phyloP scores from a whole-genome alignment of 1,140 invertebrate species.

The Dendrolimus kikuchii region DNA sequence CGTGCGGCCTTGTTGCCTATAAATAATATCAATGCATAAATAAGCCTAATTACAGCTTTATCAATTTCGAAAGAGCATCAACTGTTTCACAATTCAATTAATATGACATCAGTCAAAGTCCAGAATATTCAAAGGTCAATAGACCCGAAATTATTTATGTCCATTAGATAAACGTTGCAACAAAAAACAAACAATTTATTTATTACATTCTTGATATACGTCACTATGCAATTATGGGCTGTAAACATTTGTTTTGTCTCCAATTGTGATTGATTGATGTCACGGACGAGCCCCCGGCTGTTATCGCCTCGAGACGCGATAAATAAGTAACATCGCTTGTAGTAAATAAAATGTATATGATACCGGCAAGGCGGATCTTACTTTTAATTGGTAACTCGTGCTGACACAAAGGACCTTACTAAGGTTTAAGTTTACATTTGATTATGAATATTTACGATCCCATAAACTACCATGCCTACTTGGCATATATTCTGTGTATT shows the following conservation, averaged over 20 bases:
- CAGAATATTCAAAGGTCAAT: conserved; percentile 26
- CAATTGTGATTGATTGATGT: conserved; percentile 40
- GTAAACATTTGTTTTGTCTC: conserved; percentile 51
- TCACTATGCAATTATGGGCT: conserved; percentile 45
- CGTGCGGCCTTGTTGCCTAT: too few relatives aligned
- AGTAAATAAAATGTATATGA: conserved; percentile 15
- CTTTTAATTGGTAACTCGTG: conserved; percentile 1
- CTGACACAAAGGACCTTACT: conserved; percentile 1
- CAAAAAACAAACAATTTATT: conserved; percentile 28
- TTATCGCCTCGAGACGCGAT: conserved; percentile 27
- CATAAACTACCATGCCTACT: background rate
- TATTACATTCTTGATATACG: conserved; percentile 29
- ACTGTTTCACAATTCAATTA: too few relatives aligned
- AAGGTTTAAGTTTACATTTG: conserved; percentile 4
- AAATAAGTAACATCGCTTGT: conserved; percentile 1
- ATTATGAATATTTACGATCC: background rate
- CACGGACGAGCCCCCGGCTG: conserved; percentile 58
- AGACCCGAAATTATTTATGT: conserved; percentile 18
- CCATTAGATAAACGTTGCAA: conserved; percentile 27
- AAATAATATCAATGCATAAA: too few relatives aligned
- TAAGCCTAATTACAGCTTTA: too few relatives aligned
- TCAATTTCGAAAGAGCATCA: too few relatives aligned
- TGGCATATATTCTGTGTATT: background rate
- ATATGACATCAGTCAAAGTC: background rate
- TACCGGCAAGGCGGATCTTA: conserved; percentile 26